Base-by-base conservation (phyloP, 2,113 vertebrate genomes). In the Pygoscelis antarcticus region DNA sequence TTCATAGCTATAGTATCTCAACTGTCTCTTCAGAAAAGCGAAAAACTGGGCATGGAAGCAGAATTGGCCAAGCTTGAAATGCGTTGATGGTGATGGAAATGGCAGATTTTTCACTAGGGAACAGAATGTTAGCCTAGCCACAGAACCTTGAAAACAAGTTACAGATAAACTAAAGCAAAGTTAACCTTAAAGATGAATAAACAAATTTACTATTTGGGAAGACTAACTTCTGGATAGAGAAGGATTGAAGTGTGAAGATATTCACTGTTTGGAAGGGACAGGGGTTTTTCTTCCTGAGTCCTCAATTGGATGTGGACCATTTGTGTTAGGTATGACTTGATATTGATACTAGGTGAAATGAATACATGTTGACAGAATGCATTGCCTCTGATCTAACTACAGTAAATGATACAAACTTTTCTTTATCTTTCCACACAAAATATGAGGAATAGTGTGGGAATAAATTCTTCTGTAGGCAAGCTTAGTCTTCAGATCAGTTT, bases 261-360 rank as follows among this genome's bases (percentile, higher is more conserved):
- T 54, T 94, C 40, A 2, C 44, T 54, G 8, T 70, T 78, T 81
- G 38, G 42, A 92, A 76, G 9, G 70, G 16, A 46, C 8, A 12
- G 16, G 7, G 13, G 1, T 27, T 68, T 93, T 86, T 34, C 26
- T 92, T 46, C 47, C 34, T 7, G 9, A 0, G 4, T 80, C 13
- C 21, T 71, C 32, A 38, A 1, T 0, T 76, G 65, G 4, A 30
- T 84, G 9, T 78, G 15, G 32, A 64, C 60, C 3, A 4, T 46
- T 87, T 77, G 8, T 79, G 6, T 81, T 60, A 23, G 12, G 10
- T 78, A 6, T 36, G 13, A 51, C 84, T 74, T 71, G 38, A 11
- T 78, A n/a, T 3, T 49, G 18, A 23, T 38, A 27, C 13, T 1
- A 16, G 0, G 4, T 10, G 29, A 18, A 74, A 54, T 16, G 2